Evolutionary conservation across 2,113 vertebrate species (phyloP).

Genomic region (Salvator merianae): DNA sequence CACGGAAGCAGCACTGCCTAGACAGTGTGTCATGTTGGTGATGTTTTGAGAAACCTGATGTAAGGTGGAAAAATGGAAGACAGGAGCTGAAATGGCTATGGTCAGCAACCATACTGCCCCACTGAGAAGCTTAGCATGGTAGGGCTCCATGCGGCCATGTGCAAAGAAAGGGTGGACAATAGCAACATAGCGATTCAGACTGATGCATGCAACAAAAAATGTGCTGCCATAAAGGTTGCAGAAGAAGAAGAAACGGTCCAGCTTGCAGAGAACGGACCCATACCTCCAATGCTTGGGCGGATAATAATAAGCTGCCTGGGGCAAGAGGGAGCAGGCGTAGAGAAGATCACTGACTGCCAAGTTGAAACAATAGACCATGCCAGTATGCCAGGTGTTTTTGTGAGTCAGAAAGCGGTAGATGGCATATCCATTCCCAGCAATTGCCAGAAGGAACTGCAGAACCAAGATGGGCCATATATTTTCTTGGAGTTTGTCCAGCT

Average conservation of each 20-base stretch:
- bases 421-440: conserved; percentile 50
- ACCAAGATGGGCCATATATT: conserved; percentile 50
- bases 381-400: conserved; percentile 73
- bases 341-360: conserved; percentile 81
- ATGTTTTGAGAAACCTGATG: accelerated
- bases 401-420: conserved; percentile 2
- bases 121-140: conserved; percentile 71
- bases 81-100: conserved; percentile 68
- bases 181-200: conserved; percentile 81
- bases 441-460: conserved; percentile 23
- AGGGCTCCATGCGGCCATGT: conserved; percentile 63
- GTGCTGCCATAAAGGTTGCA: conserved; percentile 82
- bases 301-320: conserved; percentile 75
- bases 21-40: conserved; percentile 8
- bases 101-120: conserved; percentile 71
- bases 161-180: conserved; percentile 77
- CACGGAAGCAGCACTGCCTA: conserved; percentile 5
- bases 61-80: conserved; percentile 68
- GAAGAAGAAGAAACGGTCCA: conserved; percentile 82
- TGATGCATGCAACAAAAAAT: conserved; percentile 84
- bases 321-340: conserved; percentile 77
- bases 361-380: conserved; percentile 80
- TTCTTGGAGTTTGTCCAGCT: conserved; percentile 34
- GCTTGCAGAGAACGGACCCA: conserved; percentile 63
- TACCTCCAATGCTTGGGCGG: conserved; percentile 74